Evolutionary conservation across 2,113 vertebrate genomes (phyloP).

Genomic region (Rhinopomastus cyanomelas): DNA sequence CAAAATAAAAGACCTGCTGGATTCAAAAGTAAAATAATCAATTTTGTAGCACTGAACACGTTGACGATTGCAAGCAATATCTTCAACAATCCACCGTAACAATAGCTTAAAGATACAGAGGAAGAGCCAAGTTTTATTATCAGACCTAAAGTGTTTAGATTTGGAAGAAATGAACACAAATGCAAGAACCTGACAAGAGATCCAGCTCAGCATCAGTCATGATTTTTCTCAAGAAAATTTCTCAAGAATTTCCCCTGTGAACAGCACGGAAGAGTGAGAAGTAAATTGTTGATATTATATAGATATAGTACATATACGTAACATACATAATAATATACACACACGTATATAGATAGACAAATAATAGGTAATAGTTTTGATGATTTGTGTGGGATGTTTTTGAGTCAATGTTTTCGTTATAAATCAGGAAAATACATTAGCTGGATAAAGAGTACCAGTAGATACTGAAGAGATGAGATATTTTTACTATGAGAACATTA

Average conservation of each 20-base stretch:
- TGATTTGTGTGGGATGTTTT: background rate
- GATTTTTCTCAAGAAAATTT: background rate
- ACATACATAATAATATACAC: no score
- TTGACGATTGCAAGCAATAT: constrained; percentile 11
- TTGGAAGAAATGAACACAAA: background rate
- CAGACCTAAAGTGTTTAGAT: background rate
- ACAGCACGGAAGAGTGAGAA: background rate
- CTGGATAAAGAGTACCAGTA: accelerated
- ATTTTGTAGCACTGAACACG: constrained; percentile 12
- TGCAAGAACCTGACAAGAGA: background rate
- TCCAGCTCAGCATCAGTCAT: background rate
- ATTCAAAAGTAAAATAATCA: constrained; percentile 63
- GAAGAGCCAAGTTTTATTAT: background rate
- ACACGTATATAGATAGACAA: no score
- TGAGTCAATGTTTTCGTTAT: background rate
- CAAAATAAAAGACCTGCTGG: constrained; percentile 60
- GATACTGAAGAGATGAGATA: background rate
- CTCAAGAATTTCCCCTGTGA: background rate
- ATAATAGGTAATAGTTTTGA: background rate
- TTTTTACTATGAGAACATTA: no score
- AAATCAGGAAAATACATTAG: background rate
- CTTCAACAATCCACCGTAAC: background rate
- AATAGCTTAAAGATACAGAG: background rate
- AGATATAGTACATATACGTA: no score
- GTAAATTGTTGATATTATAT: background rate